These are phyloP conservation scores for Ophiothrix spiculata DNA, from an alignment of 35 echinoderm and acorn worm species.

Conservation along the genomic window DNA sequence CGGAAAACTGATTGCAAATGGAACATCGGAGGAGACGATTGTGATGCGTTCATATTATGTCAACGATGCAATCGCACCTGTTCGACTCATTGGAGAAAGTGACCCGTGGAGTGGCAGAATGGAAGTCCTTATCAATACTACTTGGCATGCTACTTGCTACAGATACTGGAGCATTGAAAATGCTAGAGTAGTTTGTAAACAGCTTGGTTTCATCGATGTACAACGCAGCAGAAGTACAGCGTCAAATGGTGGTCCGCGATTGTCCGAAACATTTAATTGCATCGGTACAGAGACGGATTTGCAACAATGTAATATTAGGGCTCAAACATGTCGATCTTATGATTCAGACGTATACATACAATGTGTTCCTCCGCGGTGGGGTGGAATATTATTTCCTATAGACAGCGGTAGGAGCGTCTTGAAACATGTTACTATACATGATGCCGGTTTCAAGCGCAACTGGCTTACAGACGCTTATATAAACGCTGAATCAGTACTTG, in stretches of 20 bases:
- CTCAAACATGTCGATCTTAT: background rate
- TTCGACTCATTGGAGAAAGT: background rate
- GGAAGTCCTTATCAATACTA: conserved; percentile 29
- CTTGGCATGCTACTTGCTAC: conserved; percentile 46
- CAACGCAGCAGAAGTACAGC: background rate
- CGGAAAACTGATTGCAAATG: background rate
- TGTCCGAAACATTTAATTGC: conserved; percentile 36
- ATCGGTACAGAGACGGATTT: conserved; percentile 28
- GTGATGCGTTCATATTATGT: background rate
- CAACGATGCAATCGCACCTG: background rate
- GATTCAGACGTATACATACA: background rate
- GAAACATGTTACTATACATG: background rate
- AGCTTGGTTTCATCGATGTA: conserved; percentile 40
- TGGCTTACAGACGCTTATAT: background rate
- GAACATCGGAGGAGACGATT: background rate
- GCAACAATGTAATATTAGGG: background rate
- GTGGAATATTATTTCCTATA: background rate
- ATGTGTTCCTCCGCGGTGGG: background rate
- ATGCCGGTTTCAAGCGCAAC: background rate
- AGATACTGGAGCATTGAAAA: conserved; percentile 19
- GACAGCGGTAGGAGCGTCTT: background rate
- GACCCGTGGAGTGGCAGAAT: conserved; percentile 18
- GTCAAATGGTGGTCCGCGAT: conserved; percentile 11
- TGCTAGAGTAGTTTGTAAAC: conserved; percentile 39
- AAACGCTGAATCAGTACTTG: background rate